These are phyloP conservation scores for Pteronotus mesoamericanus DNA, from an alignment of 2,797 vertebrate genomes.

Conservation along the genomic window DNA sequence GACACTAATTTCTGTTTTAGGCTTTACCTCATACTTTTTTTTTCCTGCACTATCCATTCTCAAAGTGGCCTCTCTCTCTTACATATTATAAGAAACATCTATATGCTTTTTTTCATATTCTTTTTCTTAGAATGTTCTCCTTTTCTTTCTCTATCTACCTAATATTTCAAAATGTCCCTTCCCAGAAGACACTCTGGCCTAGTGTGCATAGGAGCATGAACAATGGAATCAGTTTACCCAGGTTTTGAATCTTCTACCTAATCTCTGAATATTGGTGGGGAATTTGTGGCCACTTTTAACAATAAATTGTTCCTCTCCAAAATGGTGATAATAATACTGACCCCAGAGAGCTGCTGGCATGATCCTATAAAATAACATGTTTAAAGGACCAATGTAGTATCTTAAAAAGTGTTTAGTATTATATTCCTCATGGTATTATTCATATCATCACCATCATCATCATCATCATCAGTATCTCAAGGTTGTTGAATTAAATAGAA, in stretches of 20 bases:
- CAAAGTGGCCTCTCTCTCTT: neutral
- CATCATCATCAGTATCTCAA: neutral
- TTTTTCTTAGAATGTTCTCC: neutral
- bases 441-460: neutral
- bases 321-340: neutral
- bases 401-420: neutral
- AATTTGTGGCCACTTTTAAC: neutral
- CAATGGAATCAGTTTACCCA: neutral
- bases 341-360: neutral
- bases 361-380: neutral
- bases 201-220: neutral
- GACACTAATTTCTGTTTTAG: neutral
- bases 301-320: neutral
- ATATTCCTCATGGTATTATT: neutral
- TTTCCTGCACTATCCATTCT: neutral
- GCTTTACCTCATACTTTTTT: neutral
- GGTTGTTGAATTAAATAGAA: neutral
- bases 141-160: neutral
- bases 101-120: neutral
- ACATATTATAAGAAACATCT: neutral
- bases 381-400: neutral
- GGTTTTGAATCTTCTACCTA: neutral
- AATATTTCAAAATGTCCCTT: neutral
- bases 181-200: neutral
- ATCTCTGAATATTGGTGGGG: neutral